These are phyloP conservation scores for Caenorhabditis sp. DNA, from an alignment of 2,888 invertebrate genomes.

Conservation along the genomic window DNA sequence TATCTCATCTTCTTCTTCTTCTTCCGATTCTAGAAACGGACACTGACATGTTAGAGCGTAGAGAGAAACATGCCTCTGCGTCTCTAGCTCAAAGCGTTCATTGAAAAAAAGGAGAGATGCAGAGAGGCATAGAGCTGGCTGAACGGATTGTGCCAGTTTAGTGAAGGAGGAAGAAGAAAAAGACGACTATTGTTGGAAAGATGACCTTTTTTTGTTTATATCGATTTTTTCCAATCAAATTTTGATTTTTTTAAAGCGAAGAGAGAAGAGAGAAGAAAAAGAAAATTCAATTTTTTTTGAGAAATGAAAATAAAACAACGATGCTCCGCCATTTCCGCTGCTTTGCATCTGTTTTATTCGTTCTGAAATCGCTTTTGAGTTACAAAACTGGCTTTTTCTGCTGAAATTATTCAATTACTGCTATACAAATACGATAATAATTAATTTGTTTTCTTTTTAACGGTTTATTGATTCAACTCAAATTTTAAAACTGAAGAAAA, in stretches of 20 bases:
- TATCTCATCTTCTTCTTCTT: background rate
- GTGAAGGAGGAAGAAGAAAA: background rate
- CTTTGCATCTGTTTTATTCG: background rate
- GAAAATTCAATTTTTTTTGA: background rate
- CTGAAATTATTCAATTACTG: background rate
- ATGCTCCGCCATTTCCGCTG: background rate
- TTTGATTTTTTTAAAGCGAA: background rate
- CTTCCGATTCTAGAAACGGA: background rate
- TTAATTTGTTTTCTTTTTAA: no score
- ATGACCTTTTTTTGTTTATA: background rate
- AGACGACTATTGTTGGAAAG: background rate
- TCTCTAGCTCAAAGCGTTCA: constrained; percentile 17
- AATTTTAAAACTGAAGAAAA: no score
- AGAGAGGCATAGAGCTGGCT: background rate
- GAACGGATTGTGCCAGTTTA: background rate
- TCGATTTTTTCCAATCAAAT: background rate
- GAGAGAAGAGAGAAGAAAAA: background rate
- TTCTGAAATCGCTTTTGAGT: background rate
- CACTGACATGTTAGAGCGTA: background rate
- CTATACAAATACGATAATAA: no score
- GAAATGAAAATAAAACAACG: background rate
- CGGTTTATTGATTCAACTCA: no score
- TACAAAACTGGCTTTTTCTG: background rate
- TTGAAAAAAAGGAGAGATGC: constrained; percentile 3
- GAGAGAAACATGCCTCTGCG: constrained; percentile 12